phyloP scores from a whole-genome alignment of 2,888 invertebrate species.

The Papilio protenor region DNA sequence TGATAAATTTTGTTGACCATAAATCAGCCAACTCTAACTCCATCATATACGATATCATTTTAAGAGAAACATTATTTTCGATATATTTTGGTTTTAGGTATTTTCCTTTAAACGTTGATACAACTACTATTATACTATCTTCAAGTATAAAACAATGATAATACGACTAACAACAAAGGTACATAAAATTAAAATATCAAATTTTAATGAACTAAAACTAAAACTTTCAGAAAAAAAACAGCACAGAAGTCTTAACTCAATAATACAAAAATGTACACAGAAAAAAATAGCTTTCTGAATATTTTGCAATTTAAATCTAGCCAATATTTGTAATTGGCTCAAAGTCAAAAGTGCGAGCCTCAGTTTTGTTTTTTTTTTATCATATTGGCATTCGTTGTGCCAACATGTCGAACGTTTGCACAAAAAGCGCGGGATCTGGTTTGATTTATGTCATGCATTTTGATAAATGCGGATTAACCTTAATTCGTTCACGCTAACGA shows the following conservation, averaged over 20 bases:
- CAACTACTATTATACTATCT: neutral
- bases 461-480: constrained; percentile 39
- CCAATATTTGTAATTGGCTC: constrained; percentile 33
- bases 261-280: neutral
- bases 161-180: neutral
- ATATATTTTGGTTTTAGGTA: neutral
- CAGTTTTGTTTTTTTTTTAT: constrained; percentile 25
- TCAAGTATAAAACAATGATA: neutral
- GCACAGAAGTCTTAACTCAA: neutral
- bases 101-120: no score
- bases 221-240: neutral
- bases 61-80: neutral
- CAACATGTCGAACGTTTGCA: constrained; percentile 30
- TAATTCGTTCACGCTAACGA: constrained; percentile 42
- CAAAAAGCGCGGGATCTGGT: constrained; percentile 25
- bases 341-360: constrained; percentile 28
- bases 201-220: neutral
- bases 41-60: constrained; percentile 6
- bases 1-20: constrained; percentile 31
- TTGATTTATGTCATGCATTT: constrained; percentile 42
- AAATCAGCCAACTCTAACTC: constrained; percentile 22
- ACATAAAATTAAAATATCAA: no score
- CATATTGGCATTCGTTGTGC: constrained; percentile 31
- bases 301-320: constrained; percentile 7
- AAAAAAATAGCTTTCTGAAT: neutral